Evolutionary conservation across 2,888 invertebrate species (phyloP).

Genomic region (Buathra laborator): DNA sequence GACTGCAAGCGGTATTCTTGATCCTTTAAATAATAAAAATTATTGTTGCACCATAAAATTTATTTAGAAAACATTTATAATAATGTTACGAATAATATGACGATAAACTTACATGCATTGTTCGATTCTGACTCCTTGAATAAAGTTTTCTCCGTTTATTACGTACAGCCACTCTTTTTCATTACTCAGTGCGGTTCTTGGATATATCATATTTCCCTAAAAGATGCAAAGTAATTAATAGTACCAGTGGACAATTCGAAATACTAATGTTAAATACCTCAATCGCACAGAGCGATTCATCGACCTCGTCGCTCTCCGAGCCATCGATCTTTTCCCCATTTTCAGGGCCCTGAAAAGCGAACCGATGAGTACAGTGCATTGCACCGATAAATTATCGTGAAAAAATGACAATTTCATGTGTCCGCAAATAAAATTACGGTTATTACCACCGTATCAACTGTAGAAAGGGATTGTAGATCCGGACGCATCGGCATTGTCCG

Average conservation of each 20-base stretch:
- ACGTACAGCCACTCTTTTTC: constrained; percentile 89
- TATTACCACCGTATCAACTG: constrained; percentile 72
- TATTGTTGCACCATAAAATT: background rate
- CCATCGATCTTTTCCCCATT: constrained; percentile 71
- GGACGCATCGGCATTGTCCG: constrained; percentile 70
- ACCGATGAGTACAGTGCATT: constrained; percentile 1
- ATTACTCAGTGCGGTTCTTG: constrained; percentile 87
- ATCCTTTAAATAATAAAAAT: constrained; percentile 71
- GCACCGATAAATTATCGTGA: background rate
- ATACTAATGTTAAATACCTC: constrained; percentile 66
- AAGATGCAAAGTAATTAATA: background rate
- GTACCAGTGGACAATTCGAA: background rate
- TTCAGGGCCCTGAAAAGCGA: constrained; percentile 56
- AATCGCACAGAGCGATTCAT: constrained; percentile 71
- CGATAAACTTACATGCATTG: constrained; percentile 89
- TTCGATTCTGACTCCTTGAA: constrained; percentile 91
- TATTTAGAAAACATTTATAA: background rate
- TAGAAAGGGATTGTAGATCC: constrained; percentile 75
- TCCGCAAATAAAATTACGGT: background rate
- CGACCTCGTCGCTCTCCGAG: constrained; percentile 47
- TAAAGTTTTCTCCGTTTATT: constrained; percentile 88
- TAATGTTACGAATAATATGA: background rate
- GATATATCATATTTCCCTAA: constrained; percentile 87
- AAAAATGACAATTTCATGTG: background rate
- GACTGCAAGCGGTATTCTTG: constrained; percentile 80